Base-by-base conservation (phyloP, 2,888 invertebrate genomes). In the Ophion ventricosus region DNA sequence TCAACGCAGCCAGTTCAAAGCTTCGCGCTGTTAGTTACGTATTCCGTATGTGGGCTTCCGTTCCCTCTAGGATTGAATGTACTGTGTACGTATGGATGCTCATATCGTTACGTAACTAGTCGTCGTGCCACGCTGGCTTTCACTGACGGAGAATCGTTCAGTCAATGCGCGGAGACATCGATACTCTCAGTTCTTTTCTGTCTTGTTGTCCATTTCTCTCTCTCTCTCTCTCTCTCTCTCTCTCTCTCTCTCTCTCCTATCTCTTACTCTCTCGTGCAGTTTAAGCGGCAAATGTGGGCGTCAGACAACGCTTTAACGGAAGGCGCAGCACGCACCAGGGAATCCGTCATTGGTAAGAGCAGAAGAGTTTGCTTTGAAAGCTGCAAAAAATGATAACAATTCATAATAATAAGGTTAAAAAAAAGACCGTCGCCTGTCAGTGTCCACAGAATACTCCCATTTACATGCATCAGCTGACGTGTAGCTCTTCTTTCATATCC, bases 91-190 rank as follows among this genome's bases (percentile, higher is more conserved):
- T 66, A 67, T 40, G 26, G 10, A n/a, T 72, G 23, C 25, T 49
- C 10, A 40, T 74, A 75, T 64, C 69, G 72, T 82, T 81, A 73
- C 81, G 43, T 74, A 78, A 82, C 63, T 59, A 66, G 40, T 72
- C 63, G 64, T 54, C 66, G 57, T 64, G 56, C 25, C 25, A 29
- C 66, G 14, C 72, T 7, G 20, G 78, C 72, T 82, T 75, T 72
- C 79, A 64, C 75, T 66, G 57, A 78, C 74, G 74, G 75, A 79
- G 84, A 79, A 84, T 73, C 75, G 84, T 66, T 84, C 82, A 79
- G 82, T 84, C 72, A 67, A 26, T 25, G 23, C 43, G 75, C 54
- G 14, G 77, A 73, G 67, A 63, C 82, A 84, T 81, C 82, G 79
- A 76, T 75, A 74, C 72, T 69, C 74, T 54, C 64, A 49, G 59